phyloP scores from a whole-genome alignment of 2,888 invertebrate genomes.

The Synergus laeviventris region DNA sequence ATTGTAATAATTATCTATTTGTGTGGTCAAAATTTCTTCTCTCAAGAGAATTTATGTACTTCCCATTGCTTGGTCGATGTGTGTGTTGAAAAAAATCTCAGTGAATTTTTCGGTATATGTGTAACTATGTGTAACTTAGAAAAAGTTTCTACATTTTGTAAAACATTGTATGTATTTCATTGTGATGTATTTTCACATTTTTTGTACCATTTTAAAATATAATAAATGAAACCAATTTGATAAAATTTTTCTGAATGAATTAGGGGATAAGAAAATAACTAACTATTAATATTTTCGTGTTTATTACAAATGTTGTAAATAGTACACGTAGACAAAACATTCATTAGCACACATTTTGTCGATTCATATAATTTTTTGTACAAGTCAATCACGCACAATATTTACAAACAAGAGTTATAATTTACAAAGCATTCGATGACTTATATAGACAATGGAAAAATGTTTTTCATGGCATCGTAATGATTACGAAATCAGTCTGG shows the following conservation, averaged over 20 bases:
- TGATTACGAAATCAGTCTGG: conserved; percentile 70
- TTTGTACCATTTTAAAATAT: conserved; percentile 31
- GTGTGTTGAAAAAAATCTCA: neutral
- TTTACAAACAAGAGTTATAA: conserved; percentile 69
- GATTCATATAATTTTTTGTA: conserved; percentile 60
- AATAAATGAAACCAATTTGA: neutral
- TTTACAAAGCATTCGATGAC: conserved; percentile 64
- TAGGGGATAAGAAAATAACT: neutral
- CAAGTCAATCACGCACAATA: conserved; percentile 60
- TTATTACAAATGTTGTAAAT: conserved; percentile 73
- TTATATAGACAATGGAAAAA: conserved; percentile 42
- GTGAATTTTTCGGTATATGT: neutral
- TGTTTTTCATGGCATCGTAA: conserved; percentile 61
- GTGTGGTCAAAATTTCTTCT: neutral
- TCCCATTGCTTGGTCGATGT: neutral
- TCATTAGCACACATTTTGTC: conserved; percentile 53
- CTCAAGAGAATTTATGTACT: neutral
- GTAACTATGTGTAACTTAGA: conserved; percentile 11
- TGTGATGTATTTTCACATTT: conserved; percentile 28
- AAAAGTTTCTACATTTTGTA: conserved; percentile 29
- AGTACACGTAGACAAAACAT: conserved; percentile 58
- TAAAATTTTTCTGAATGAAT: neutral
- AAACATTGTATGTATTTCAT: conserved; percentile 32
- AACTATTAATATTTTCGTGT: conserved; percentile 53
- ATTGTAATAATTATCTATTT: neutral